Base-by-base conservation (phyloP, 1,140 invertebrate genomes). In the Drosophila pruinosa region DNA sequence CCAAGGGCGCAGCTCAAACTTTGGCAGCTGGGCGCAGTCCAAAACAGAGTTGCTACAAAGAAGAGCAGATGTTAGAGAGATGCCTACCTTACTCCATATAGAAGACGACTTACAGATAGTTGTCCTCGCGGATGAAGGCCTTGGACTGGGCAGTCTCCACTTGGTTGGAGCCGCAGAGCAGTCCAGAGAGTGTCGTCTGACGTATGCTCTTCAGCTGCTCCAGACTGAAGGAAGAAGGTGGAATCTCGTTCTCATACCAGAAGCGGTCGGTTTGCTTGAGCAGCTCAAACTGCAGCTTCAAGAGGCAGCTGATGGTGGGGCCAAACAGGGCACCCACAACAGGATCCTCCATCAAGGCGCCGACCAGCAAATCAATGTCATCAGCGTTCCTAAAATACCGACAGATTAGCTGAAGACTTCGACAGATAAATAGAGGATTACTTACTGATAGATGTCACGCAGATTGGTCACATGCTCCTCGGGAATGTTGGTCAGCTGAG, bases 181-280 rank as follows among this genome's bases (percentile, higher is more conserved):
- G 50, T 1, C 56, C 89, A 52, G 28, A 97, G 71, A 67, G 93
- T 92, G 71, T 95, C 92, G 89, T 90, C 34, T 89, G 83, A 1
- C 90, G 76, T 21, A 91, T 91, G 67, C 85, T 89, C 45, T 94
- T 93, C 1, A 99, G 92, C 91, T 99, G 98, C 47, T 95, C 95
- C 57, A 93, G 80, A 4, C 93, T 95, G 67, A 98, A 94, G 4
- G 97, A 95, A 1, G 97, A 97, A 0, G 97, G 97, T 0, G 97
- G 97, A 22, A 98, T 93, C 88, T 98, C 97, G 86, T 98, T 98
- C 91, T 99, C 97, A 78, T 98, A 99, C 97, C 97, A 99, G 83
- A 98, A 99, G 58, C 98, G 93, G 92, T 98, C 97, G 28, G 96
- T 96, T 76, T 95, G 94, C 68, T 96, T 94, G 0, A 97, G 91